Percentiles rank a stretch among this genome's conserved stretches.
Conservation (phyloP, 1,140 invertebrate species). For the Euwallacea similis region DNA sequence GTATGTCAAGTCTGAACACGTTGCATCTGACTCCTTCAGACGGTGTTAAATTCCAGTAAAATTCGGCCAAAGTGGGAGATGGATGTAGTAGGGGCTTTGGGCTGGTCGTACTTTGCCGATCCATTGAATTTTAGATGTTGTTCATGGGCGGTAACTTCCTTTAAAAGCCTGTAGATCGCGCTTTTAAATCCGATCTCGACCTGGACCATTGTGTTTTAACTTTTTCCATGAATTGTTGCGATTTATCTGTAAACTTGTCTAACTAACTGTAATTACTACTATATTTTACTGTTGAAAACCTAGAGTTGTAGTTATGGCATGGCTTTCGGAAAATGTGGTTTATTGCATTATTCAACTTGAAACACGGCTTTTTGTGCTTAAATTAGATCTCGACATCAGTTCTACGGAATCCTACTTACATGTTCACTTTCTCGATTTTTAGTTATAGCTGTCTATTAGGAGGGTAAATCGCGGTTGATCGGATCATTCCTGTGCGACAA, state of each 20-base stretch:
- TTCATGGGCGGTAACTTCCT: conserved; percentile 36
- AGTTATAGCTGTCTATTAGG: conserved; percentile 5
- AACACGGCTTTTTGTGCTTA: conserved; percentile 40
- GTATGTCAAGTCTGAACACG: no score
- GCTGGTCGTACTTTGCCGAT: no score
- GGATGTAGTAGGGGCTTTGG: no score
- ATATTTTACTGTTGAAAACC: conserved; percentile 10
- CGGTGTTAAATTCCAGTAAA: no score
- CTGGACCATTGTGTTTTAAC: no score
- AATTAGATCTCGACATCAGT: conserved; percentile 23
- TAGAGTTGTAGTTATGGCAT: conserved; percentile 35
- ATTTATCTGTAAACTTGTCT: conserved; percentile 2
- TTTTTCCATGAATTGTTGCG: no score
- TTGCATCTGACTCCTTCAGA: no score
- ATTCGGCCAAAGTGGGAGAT: no score
- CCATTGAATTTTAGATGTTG: no score
- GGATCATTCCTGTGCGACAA: background rate
- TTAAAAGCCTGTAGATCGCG: conserved; percentile 46
- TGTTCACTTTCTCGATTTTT: background rate
- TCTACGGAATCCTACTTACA: background rate
- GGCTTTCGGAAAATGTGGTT: conserved; percentile 34
- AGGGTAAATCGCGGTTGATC: background rate
- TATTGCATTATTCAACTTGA: conserved; percentile 34
- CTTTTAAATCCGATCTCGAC: conserved; percentile 5
- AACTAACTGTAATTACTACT: conserved; percentile 3